A percentile compares a stretch with the other conserved stretches of the same genome.
These are phyloP conservation scores for Drosophila eohydei DNA, from an alignment of 2,888 invertebrate species.

Conservation along the genomic window DNA sequence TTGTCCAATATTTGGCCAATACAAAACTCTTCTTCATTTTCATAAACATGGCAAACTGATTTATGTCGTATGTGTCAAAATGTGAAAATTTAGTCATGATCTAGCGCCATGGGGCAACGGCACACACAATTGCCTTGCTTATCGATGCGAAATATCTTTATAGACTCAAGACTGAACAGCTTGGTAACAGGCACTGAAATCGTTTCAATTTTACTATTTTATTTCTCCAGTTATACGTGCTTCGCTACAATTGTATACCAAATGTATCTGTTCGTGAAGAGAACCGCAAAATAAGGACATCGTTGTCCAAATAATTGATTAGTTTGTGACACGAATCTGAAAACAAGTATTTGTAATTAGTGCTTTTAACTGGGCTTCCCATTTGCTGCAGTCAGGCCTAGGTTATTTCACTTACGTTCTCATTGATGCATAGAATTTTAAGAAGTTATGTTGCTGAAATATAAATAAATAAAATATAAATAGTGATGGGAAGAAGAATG, in stretches of 20 bases:
- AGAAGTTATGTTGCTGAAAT: background rate
- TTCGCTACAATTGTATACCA: background rate
- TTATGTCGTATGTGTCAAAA: conserved; percentile 27
- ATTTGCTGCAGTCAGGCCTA: background rate
- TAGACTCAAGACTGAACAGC: conserved; percentile 8
- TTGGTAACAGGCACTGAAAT: conserved; percentile 13
- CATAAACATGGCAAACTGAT: background rate
- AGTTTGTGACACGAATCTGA: background rate
- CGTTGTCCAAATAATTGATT: background rate
- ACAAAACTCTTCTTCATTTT: background rate
- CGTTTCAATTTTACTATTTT: background rate
- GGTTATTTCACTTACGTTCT: background rate
- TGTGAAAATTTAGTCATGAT: conserved; percentile 12
- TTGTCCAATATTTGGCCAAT: conserved; percentile 19
- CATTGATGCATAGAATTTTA: background rate
- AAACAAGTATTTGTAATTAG: conserved; percentile 3
- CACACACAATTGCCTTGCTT: conserved; percentile 15
- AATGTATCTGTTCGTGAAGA: background rate
- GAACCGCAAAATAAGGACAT: background rate
- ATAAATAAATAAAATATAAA: background rate
- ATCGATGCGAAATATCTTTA: conserved; percentile 39
- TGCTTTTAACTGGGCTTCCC: background rate
- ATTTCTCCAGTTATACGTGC: background rate
- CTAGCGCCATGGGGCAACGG: background rate
- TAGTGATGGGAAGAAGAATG: background rate